A percentile compares a stretch with the other conserved stretches of the same genome.
Evolutionary conservation across 2,888 invertebrate species (phyloP).

Genomic region (Megaustenia siamemsis): DNA sequence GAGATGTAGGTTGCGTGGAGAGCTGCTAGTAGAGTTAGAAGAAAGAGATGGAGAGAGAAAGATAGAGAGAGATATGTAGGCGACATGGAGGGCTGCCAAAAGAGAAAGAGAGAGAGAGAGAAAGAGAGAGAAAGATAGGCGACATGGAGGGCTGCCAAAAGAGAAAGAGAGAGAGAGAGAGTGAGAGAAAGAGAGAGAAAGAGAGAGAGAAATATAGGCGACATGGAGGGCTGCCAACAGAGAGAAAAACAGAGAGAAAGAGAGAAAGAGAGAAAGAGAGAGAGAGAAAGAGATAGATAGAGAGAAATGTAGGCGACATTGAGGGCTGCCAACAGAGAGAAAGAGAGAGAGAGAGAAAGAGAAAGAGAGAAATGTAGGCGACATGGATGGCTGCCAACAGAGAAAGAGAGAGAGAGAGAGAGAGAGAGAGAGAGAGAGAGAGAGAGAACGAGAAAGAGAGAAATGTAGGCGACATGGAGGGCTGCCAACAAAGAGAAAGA

Average conservation of each 20-base stretch:
- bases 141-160: background rate
- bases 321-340: background rate
- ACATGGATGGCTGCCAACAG: background rate
- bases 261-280: conserved; percentile 26
- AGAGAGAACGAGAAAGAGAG: no score
- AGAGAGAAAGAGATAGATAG: background rate
- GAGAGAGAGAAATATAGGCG: conserved; percentile 37
- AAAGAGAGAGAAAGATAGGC: background rate
- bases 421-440: conserved; percentile 1
- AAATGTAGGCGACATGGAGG: no score
- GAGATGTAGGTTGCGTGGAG: no score
- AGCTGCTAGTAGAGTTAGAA: no score
- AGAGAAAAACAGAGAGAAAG: background rate
- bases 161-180: conserved; percentile 39
- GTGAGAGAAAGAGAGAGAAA: background rate
- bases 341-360: background rate
- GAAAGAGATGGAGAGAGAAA: conserved; percentile 6
- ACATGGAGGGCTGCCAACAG: background rate
- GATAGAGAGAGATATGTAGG: no score
- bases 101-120: conserved; percentile 23
- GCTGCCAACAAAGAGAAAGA: no score
- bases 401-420: background rate
- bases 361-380: background rate
- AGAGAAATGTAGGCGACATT: background rate
- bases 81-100: no score